These are phyloP conservation scores for Callopanchax toddi DNA, from an alignment of 2,113 vertebrate genomes.

Conservation along the genomic window DNA sequence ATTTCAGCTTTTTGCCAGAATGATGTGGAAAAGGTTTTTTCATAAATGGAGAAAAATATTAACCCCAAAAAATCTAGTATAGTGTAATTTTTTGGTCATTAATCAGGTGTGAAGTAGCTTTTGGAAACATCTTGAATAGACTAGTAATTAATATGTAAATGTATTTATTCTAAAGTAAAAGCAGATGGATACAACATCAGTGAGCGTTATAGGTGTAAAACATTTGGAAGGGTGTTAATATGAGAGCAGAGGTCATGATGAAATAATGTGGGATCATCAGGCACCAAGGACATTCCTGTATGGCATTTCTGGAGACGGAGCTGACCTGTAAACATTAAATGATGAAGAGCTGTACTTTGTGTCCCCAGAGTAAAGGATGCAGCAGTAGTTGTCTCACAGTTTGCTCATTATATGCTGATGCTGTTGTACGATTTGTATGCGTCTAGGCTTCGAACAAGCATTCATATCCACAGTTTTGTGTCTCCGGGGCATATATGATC, in stretches of 20 bases:
- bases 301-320: neutral
- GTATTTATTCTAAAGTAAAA: too few species aligned
- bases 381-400: neutral
- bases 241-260: constrained; percentile 3
- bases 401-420: constrained; percentile 11
- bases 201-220: too few species aligned
- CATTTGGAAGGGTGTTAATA: too few species aligned
- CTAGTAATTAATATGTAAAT: too few species aligned
- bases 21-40: too few species aligned
- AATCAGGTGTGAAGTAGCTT: too few species aligned
- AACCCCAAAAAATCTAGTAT: too few species aligned
- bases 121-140: too few species aligned
- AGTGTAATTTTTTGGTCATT: too few species aligned
- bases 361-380: constrained; percentile 1
- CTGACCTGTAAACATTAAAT: constrained; percentile 17
- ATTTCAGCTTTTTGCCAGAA: too few species aligned
- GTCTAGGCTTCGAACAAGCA: neutral
- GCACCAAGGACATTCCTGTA: neutral
- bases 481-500: neutral
- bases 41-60: too few species aligned
- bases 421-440: constrained; percentile 5
- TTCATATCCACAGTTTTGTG: neutral
- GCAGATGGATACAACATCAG: too few species aligned
- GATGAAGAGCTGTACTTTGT: constrained; percentile 5
- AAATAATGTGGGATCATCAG: constrained; percentile 1